Conservation (phyloP, 2,113 vertebrate species). For the Malurus cyaneus region DNA sequence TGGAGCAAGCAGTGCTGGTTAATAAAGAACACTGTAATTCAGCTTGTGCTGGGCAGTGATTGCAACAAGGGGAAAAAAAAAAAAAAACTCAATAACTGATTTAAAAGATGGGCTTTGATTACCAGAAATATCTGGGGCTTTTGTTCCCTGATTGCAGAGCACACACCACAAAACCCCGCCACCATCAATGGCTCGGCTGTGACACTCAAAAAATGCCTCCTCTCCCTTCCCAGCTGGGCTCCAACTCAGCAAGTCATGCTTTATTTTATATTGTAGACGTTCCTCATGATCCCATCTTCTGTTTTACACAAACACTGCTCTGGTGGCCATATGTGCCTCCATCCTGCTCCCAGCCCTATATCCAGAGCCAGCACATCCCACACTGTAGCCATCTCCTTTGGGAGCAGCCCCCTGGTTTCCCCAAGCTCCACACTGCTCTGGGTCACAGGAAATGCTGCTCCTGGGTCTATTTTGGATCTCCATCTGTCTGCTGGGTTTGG, state of each 20-base stretch:
- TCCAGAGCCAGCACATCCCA: neutral
- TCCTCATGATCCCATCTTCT: neutral
- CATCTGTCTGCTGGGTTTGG: neutral
- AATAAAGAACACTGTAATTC: slow-evolving; percentile 31
- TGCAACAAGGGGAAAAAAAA: slow-evolving; percentile 16
- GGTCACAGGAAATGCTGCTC: neutral
- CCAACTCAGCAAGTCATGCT: neutral
- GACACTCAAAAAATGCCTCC: neutral
- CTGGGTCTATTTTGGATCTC: neutral
- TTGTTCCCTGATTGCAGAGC: slow-evolving; percentile 22
- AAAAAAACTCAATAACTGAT: slow-evolving; percentile 31
- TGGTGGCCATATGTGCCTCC: neutral
- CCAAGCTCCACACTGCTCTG: neutral
- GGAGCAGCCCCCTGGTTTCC: neutral
- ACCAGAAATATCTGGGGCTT: slow-evolving; percentile 38
- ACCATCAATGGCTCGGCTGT: neutral
- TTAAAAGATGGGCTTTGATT: slow-evolving; percentile 50
- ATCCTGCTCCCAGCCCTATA: neutral
- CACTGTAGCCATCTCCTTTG: neutral
- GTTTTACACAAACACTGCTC: neutral
- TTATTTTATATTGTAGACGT: neutral
- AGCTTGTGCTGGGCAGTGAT: slow-evolving; percentile 29
- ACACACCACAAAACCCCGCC: neutral
- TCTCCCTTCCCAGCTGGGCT: neutral
- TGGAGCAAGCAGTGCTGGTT: slow-evolving; percentile 30